Evolutionary conservation across 1,140 invertebrate species (phyloP), one percentile per base, ranked within the genome.

Genomic region (Thrips palmi): DNA sequence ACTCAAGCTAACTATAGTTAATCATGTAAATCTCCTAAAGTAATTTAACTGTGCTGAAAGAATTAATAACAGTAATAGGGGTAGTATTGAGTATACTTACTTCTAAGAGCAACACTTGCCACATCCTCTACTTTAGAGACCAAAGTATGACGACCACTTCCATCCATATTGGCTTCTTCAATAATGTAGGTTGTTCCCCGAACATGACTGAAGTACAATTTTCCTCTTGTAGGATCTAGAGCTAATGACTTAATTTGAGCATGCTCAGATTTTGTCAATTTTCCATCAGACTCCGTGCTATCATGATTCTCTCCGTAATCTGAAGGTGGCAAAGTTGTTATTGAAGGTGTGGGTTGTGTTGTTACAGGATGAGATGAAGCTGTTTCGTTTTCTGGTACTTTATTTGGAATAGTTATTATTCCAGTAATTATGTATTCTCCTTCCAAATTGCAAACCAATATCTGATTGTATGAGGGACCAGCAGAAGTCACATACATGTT

Each of bases 401-500:
- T n/a, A n/a, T n/a, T n/a, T n/a, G n/a, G n/a, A n/a, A n/a, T n/a
- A n/a, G n/a, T n/a, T n/a, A n/a, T n/a, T n/a, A n/a, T 50, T 20
- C 47, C 48, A 5, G 63, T 61, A 1, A 68, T 63, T 1, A 68
- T 67, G 47, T 65, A 81, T 50, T 83, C 74, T 2, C 82, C 84
- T 44, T 73, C 61, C 6, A 85, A 55, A 46, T 73, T 77, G 22
- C 70, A 74, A 0, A 70, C 75, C 25, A 67, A 62, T 28, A 81
- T 83, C 24, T 59, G 61, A 27, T 67, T 63, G 21, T 54, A 48
- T 12, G 50, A 52, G 7, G 49, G 49, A 4, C 61, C 58, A 40
- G 63, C 62, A 0, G 65, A 68, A 12, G 62, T 58, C 41, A 81
- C 71, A 53, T 79, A 81, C 60, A 85, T 63, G 43, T 77, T 69